These are phyloP conservation scores for Sphaerophoria rueppellii DNA, from an alignment of 2,888 invertebrate genomes.

Conservation along the genomic window DNA sequence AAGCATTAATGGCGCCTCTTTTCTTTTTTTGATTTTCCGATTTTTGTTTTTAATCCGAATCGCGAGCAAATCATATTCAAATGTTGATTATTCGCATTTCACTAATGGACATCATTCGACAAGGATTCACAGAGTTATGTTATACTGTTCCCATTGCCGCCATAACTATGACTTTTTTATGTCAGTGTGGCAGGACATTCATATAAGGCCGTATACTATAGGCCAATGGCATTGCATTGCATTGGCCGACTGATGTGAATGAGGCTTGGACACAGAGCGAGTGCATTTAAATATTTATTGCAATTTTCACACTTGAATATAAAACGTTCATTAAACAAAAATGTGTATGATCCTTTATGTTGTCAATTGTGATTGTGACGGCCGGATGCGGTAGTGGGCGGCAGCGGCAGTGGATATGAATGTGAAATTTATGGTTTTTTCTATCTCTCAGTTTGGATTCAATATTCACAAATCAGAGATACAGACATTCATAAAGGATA, in stretches of 20 bases:
- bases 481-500: neutral
- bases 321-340: conserved; percentile 73
- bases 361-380: neutral
- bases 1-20: conserved; percentile 53
- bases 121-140: neutral
- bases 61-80: conserved; percentile 67
- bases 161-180: conserved; percentile 46
- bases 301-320: conserved; percentile 73
- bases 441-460: conserved; percentile 61
- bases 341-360: conserved; percentile 49
- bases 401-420: conserved; percentile 3
- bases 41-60: conserved; percentile 9
- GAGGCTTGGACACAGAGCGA: conserved; percentile 30
- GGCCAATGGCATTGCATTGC: conserved; percentile 6
- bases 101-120: conserved; percentile 57
- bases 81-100: conserved; percentile 63
- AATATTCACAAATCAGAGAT: conserved; percentile 51
- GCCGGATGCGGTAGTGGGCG: conserved; percentile 1
- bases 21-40: neutral
- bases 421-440: conserved; percentile 45
- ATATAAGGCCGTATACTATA: neutral
- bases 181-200: conserved; percentile 9
- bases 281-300: conserved; percentile 71
- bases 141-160: conserved; percentile 38
- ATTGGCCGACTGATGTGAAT: conserved; percentile 7